Base-by-base conservation (phyloP, 2,797 vertebrate species). In the Iguana delicatissima region DNA sequence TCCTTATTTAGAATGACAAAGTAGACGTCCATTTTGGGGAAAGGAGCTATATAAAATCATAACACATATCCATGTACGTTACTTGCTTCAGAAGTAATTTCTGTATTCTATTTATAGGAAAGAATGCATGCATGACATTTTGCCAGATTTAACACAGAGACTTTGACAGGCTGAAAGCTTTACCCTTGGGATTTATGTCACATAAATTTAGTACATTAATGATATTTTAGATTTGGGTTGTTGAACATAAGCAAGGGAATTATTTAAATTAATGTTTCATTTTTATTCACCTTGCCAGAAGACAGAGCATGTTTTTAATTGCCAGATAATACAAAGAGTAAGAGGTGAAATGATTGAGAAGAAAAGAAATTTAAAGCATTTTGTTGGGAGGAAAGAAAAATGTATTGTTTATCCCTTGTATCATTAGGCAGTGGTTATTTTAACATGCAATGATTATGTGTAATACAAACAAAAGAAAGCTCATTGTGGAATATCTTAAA, bases 231-330 rank as follows among this genome's bases (percentile, higher is more conserved):
- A 96, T 97, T 96, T 97, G 94, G 95, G 95, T 96, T 97, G 96
- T 96, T 97, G 94, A 97, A 95, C 95, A 96, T 94, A 97, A 97
- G 94, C 94, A 97, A 93, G 88, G 94, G 96, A 96, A 96, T 97
- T 97, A 97, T 97, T 97, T 97, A 95, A 97, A 97, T 97, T 80
- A 97, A 97, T 97, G 97, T 97, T 97, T 97, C 96, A 97, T 97
- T 97, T 96, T 97, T 97, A 97, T 96, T 97, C 96, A 97, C 95
- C 96, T 97, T 97, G 94, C 89, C 94, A 95, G 93, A 95, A 96
- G 94, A 96, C 42, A 91, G 91, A 97, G 88, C 0, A 29, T 91
- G 67, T 29, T 93, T 97, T 96, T 97, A 96, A 97, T 96, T 96
- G 93, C 64, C 80, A 91, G 92, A 80, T 95, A 92, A 81, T 95